A percentile compares a stretch with the other conserved stretches of the same genome.
Conservation (phyloP, 2,888 invertebrate genomes). For the Ormyrus rosae region DNA sequence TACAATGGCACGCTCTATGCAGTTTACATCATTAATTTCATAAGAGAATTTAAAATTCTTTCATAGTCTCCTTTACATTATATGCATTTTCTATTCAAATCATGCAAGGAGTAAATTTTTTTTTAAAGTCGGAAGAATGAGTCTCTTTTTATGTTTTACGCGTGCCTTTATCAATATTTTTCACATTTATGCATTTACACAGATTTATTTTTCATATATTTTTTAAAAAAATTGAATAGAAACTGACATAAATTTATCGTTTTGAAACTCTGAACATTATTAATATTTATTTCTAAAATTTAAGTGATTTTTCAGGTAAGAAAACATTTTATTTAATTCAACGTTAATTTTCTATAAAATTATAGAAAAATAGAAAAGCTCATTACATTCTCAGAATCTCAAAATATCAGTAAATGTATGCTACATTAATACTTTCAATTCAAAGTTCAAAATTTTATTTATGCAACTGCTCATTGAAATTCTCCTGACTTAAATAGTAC, state of each 20-base stretch:
- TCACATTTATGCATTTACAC: no score
- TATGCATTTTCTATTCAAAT: conserved; percentile 10
- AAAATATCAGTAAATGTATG: neutral
- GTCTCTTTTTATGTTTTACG: conserved; percentile 3
- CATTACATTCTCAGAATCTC: neutral
- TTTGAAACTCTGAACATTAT: no score
- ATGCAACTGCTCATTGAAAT: no score
- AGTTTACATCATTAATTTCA: conserved; percentile 45
- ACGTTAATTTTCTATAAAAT: no score
- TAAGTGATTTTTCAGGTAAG: neutral
- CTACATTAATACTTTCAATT: no score
- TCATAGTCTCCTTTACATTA: conserved; percentile 23
- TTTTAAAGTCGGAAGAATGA: conserved; percentile 31
- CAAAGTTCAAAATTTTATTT: no score
- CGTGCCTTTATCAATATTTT: no score
- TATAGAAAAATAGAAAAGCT: neutral
- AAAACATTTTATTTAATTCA: neutral
- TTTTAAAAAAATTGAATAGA: no score
- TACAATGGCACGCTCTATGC: conserved; percentile 55
- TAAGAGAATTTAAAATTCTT: conserved; percentile 15
- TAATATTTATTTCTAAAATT: neutral
- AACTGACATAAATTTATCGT: no score
- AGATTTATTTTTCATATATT: no score
- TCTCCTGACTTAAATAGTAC: no score
- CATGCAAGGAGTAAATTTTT: conserved; percentile 3